phyloP scores from a whole-genome alignment of 2,888 invertebrate species.

The Pyrochroa serraticornis region DNA sequence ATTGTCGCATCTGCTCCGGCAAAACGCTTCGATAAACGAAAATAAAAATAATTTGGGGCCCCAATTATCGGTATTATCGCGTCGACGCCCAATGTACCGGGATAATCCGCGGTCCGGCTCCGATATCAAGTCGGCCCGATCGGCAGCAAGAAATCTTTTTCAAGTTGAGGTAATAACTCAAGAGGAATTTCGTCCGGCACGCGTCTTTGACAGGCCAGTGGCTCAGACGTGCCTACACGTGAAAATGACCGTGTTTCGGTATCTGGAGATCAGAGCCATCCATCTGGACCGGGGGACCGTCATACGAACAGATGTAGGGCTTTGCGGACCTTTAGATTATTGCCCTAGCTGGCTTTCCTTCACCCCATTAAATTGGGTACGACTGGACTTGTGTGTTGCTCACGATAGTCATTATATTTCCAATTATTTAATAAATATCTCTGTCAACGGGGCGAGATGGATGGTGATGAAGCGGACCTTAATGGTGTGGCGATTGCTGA shows the following conservation, averaged over 20 bases:
- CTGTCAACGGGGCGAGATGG: constrained; percentile 32
- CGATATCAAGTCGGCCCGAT: constrained; percentile 41
- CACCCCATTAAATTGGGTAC: constrained; percentile 12
- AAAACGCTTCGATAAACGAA: background rate
- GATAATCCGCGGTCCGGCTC: constrained; percentile 7
- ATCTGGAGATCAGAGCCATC: constrained; percentile 26
- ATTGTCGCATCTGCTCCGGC: too few species aligned
- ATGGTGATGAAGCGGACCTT: constrained; percentile 32
- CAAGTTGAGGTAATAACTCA: constrained; percentile 46
- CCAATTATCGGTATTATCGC: too few species aligned
- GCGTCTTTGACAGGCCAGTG: constrained; percentile 43
- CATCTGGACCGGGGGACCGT: constrained; percentile 16
- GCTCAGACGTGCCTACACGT: constrained; percentile 38
- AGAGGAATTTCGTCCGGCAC: constrained; percentile 43
- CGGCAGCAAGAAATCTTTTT: constrained; percentile 40
- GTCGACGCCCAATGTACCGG: background rate
- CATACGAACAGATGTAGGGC: constrained; percentile 25
- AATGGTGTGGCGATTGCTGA: constrained; percentile 9
- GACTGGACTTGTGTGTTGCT: constrained; percentile 10
- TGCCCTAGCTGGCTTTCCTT: constrained; percentile 9
- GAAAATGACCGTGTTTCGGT: constrained; percentile 29
- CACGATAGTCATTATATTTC: constrained; percentile 29
- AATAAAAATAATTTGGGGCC: background rate
- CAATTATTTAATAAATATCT: constrained; percentile 38
- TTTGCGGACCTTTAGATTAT: constrained; percentile 23